Evolutionary conservation across 2,113 vertebrate species (phyloP), one percentile per base, ranked within the genome.

Genomic region (Pongo abelii): DNA sequence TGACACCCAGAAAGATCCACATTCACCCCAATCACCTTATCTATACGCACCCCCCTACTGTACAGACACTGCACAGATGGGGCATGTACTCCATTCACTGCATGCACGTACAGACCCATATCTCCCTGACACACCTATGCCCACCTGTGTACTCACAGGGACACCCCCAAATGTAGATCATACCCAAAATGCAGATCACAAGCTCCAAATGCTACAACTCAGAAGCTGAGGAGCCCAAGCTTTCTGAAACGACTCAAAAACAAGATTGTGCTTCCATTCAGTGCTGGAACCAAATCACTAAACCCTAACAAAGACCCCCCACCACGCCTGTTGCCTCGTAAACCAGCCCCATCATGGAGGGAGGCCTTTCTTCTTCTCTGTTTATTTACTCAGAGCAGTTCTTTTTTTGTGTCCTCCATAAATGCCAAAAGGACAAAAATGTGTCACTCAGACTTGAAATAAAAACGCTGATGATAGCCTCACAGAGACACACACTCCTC

Each of bases 381-480:
- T 57, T 74, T 72, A n/a, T 46, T 86, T 69, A 70, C 79, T 97
- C 23, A 10, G 43, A 78, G 67, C 17, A 81, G 43, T 40, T 81
- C 80, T 91, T 84, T 46, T 46, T 72, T 8, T 30, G 30, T 57
- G 30, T 59, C 48, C 64, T 93, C 78, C 87, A 74, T 57, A 85
- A 92, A 90, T 11, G 46, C 11, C 88, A 23, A 84, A 79, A 94
- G 80, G 55, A 84, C 70, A 86, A 75, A 72, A 81, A 64, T 55
- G 6, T 35, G 18, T 50, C 14, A 0, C 48, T 57, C 35, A 6
- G n/a, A 67, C 83, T 85, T 80, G 78, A 83, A 83, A 79, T 38
- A 70, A 85, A 70, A 84, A 57, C 1, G 20, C 5, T 17, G 40
- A 59, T 32, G 48, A 48, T 0, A 38, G 69, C 50, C 20, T 77